Evolutionary conservation across 1,140 invertebrate species (phyloP).

Genomic region (Trypoxylus dichotomus): DNA sequence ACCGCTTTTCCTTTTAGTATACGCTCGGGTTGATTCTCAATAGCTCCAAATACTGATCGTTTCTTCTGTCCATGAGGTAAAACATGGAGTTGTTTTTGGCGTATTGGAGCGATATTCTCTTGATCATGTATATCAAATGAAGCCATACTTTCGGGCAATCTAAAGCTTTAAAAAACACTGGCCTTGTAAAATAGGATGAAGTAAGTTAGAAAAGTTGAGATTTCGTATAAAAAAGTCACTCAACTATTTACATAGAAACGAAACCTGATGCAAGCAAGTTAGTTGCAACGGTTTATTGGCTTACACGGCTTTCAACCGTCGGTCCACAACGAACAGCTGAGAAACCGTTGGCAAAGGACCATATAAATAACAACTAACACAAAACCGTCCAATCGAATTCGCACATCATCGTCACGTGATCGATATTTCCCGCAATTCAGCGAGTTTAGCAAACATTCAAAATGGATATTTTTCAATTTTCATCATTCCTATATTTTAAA

Average conservation of each 20-base stretch:
- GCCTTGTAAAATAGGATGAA: not conserved
- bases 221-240: slow-evolving; percentile 6
- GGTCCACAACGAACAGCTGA: slow-evolving; percentile 39
- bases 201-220: not conserved
- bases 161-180: not conserved
- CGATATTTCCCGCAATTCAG: not conserved
- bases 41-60: slow-evolving; percentile 59
- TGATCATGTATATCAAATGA: slow-evolving; percentile 66
- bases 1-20: slow-evolving; percentile 53
- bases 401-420: not conserved
- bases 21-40: slow-evolving; percentile 55
- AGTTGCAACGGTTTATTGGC: slow-evolving; percentile 26
- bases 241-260: slow-evolving; percentile 25
- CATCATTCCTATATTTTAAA: too few species aligned
- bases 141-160: slow-evolving; percentile 55
- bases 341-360: slow-evolving; percentile 35
- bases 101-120: slow-evolving; percentile 58
- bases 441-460: not conserved
- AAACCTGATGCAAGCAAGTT: not conserved
- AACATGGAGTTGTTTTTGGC: slow-evolving; percentile 55
- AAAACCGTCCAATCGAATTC: not conserved
- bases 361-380: slow-evolving; percentile 26
- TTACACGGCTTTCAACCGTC: too few species aligned
- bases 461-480: not conserved
- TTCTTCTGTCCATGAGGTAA: slow-evolving; percentile 58